A percentile compares a stretch with the other conserved stretches of the same genome.
Evolutionary conservation across 2,113 vertebrate genomes (phyloP).

Genomic region (Callorhinus ursinus): DNA sequence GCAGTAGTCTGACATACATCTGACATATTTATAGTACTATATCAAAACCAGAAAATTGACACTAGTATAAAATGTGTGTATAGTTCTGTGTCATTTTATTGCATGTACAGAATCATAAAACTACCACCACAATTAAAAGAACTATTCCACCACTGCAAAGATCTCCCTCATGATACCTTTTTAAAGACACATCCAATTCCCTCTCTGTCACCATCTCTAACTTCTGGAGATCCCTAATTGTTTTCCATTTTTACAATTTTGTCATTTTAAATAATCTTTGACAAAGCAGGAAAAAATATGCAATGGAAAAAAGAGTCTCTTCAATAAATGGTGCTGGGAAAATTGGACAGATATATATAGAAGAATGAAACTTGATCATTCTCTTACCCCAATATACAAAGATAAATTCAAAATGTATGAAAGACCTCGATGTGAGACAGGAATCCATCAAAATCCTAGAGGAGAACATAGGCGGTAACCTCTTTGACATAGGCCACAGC

Average conservation of each 20-base stretch:
- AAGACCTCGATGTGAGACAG: too few relatives aligned
- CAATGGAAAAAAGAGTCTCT: too few relatives aligned
- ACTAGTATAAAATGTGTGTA: background rate
- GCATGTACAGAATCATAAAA: background rate
- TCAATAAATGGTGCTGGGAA: too few relatives aligned
- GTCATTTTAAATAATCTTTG: background rate
- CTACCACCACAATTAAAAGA: background rate
- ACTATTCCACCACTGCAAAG: background rate
- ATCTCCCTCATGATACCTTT: background rate
- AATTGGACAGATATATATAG: too few relatives aligned
- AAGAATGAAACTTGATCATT: too few relatives aligned
- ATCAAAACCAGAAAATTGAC: background rate
- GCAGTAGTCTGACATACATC: background rate
- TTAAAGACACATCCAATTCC: background rate
- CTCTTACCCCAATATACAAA: too few relatives aligned
- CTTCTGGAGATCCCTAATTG: background rate
- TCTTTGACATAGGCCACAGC: too few relatives aligned
- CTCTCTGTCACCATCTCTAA: background rate
- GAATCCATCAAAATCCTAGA: too few relatives aligned
- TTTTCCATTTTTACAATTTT: background rate
- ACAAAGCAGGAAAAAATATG: too few relatives aligned
- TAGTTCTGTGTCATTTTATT: background rate
- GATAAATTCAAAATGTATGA: too few relatives aligned
- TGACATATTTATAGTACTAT: background rate
- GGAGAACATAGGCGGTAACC: too few relatives aligned